Conservation (phyloP, 2,888 invertebrate genomes). For the Phragmatobia fuliginosa region DNA sequence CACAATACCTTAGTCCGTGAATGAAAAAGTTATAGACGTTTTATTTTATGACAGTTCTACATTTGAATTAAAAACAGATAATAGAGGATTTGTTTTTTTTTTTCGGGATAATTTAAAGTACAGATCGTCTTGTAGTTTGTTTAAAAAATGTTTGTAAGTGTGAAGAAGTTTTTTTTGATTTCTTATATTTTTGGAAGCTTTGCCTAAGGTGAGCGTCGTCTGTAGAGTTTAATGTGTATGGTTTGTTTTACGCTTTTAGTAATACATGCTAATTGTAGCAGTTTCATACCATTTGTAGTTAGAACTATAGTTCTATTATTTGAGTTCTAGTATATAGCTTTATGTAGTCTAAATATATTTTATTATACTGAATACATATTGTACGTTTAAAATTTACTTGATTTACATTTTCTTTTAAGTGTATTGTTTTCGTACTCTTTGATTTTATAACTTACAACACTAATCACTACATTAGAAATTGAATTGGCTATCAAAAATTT, state of each 20-base stretch:
- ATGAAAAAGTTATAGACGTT: slow-evolving; percentile 39
- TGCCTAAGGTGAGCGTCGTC: slow-evolving; percentile 55
- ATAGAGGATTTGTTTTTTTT: slow-evolving; percentile 16
- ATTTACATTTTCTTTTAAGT: too few relatives aligned
- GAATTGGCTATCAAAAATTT: background rate
- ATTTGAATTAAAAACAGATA: slow-evolving; percentile 27
- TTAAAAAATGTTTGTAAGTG: slow-evolving; percentile 54
- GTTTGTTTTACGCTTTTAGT: slow-evolving; percentile 34
- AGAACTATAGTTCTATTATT: slow-evolving; percentile 11
- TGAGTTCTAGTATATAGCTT: background rate
- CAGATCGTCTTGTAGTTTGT: slow-evolving; percentile 48
- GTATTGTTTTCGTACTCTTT: background rate
- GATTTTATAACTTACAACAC: background rate
- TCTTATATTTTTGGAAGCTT: slow-evolving; percentile 59
- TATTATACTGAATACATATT: background rate
- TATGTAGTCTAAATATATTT: background rate
- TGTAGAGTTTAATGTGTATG: slow-evolving; percentile 46
- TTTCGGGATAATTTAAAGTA: slow-evolving; percentile 28
- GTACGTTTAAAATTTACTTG: background rate
- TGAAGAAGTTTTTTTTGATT: slow-evolving; percentile 50
- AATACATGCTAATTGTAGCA: slow-evolving; percentile 30
- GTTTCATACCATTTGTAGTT: slow-evolving; percentile 34
- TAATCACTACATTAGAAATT: background rate
- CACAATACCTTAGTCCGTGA: slow-evolving; percentile 42
- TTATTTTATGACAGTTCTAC: slow-evolving; percentile 30